Conservation (phyloP, 2,797 vertebrate genomes). For the Rhabdomys pumilio region DNA sequence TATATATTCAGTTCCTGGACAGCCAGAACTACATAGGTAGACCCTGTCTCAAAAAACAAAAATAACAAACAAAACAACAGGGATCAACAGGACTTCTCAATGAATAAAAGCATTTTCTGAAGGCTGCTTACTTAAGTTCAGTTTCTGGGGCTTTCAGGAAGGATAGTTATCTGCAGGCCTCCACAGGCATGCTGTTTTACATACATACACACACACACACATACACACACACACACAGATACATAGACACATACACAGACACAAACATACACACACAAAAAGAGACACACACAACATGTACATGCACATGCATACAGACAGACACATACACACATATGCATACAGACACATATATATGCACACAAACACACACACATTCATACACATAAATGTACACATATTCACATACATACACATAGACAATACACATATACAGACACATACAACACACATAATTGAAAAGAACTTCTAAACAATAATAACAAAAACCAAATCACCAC, state of each 20-base stretch:
- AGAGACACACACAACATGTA: too few relatives aligned
- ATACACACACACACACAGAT: not conserved
- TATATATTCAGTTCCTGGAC: not conserved
- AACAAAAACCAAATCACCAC: not conserved
- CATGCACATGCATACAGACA: too few relatives aligned
- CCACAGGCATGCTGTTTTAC: not conserved
- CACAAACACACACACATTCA: not conserved
- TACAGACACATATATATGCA: too few relatives aligned
- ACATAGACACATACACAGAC: not conserved
- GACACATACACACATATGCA: too few relatives aligned
- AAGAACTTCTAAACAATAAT: not conserved
- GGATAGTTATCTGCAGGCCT: not conserved
- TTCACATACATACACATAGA: not conserved
- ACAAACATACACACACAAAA: too few relatives aligned
- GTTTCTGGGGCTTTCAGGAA: not conserved
- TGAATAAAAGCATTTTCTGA: not conserved
- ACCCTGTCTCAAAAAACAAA: not conserved
- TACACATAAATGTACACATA: not conserved
- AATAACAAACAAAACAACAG: not conserved
- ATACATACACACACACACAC: not conserved
- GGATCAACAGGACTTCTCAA: not conserved
- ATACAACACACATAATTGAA: not conserved
- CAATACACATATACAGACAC: not conserved
- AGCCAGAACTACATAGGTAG: not conserved
- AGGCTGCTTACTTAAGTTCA: not conserved